Evolutionary conservation across 2,113 vertebrate genomes (phyloP).

Genomic region (Notarius lentiginosus): DNA sequence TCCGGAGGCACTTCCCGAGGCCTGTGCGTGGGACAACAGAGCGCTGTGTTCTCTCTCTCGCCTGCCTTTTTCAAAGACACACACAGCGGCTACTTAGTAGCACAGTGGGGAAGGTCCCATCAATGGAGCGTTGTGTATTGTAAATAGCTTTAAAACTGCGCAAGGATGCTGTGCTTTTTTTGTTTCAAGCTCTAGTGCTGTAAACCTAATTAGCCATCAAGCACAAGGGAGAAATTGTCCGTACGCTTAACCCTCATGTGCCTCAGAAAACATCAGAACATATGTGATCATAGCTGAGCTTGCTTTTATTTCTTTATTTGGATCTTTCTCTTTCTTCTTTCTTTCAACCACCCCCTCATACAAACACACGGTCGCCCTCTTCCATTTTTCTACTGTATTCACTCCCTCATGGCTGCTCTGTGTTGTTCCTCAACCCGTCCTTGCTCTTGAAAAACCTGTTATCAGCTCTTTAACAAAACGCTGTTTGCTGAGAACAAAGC

Average conservation of each 20-base stretch:
- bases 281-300: neutral
- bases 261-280: constrained; percentile 27
- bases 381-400: neutral
- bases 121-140: constrained; percentile 58
- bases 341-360: neutral
- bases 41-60: constrained; percentile 53
- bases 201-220: constrained; percentile 45
- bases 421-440: constrained; percentile 10
- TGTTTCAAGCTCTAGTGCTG: constrained; percentile 30
- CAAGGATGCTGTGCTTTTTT: constrained; percentile 39
- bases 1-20: constrained; percentile 34
- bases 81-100: constrained; percentile 47
- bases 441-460: constrained; percentile 44
- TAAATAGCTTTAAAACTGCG: constrained; percentile 49
- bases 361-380: neutral
- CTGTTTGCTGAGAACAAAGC: constrained; percentile 47
- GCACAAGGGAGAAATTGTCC: constrained; percentile 27
- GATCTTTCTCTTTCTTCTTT: neutral
- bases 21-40: constrained; percentile 50
- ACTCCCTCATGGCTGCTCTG: constrained; percentile 1
- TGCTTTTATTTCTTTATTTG: constrained; percentile 5
- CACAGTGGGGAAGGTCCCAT: constrained; percentile 35
- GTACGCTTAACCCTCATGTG: constrained; percentile 1
- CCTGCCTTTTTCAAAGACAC: constrained; percentile 24
- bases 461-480: constrained; percentile 27